Percentiles rank a stretch among this genome's conserved stretches.
Conservation (phyloP, 2,113 vertebrate genomes). For the Anser cygnoides region DNA sequence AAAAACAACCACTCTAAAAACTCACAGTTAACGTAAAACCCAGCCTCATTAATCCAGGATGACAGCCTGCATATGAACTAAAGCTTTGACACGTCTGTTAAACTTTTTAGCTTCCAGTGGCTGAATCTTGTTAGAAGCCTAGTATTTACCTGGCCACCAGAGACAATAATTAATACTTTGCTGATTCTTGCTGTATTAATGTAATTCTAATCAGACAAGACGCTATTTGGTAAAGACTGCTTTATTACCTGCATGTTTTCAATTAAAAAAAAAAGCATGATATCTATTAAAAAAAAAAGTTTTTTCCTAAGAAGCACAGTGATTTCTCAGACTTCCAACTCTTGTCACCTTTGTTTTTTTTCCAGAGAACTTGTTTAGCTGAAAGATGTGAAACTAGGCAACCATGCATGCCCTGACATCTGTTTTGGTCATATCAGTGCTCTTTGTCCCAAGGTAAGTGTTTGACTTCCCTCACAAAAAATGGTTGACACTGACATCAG, state of each 20-base stretch:
- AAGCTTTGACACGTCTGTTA: not conserved
- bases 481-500: fast-evolving
- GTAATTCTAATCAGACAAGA: not conserved
- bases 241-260: not conserved
- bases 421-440: not conserved
- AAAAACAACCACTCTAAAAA: not conserved
- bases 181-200: not conserved
- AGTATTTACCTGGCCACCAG: not conserved
- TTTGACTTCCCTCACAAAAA: not conserved
- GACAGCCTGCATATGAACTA: fast-evolving
- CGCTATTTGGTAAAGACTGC: not conserved
- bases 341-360: not conserved
- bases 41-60: not conserved
- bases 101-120: not conserved
- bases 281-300: not conserved
- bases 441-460: not conserved
- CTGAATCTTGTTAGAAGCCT: not conserved
- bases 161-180: not conserved
- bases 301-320: not conserved
- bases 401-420: not conserved
- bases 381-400: not conserved
- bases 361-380: not conserved
- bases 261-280: too few species aligned
- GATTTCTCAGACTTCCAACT: not conserved
- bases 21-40: not conserved